Conservation (phyloP, 2,888 invertebrate genomes). For the Megamerina dolium region DNA sequence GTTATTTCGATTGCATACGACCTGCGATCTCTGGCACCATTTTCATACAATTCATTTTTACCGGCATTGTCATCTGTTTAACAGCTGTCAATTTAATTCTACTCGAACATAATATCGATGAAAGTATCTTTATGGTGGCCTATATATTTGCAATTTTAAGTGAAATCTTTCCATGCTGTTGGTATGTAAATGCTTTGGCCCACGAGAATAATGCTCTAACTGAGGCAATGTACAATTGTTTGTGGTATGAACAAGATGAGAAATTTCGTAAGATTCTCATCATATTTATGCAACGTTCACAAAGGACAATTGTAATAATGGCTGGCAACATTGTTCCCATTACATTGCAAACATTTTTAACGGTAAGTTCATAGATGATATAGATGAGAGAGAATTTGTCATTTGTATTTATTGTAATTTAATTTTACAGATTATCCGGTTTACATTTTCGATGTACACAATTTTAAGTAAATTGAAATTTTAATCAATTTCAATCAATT, state of each 20-base stretch:
- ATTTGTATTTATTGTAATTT: background rate
- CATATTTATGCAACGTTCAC: constrained; percentile 32
- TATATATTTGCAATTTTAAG: constrained; percentile 20
- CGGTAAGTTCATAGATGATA: constrained; percentile 16
- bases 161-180: constrained; percentile 27
- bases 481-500: no score
- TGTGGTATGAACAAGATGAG: constrained; percentile 27
- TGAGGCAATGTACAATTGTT: constrained; percentile 27
- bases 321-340: constrained; percentile 29
- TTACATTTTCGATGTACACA: constrained; percentile 4
- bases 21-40: constrained; percentile 23
- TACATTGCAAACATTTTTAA: constrained; percentile 26
- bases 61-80: constrained; percentile 23
- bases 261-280: constrained; percentile 27
- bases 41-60: constrained; percentile 24
- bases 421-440: background rate
- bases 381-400: background rate
- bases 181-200: constrained; percentile 25
- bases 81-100: constrained; percentile 22
- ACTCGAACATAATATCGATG: constrained; percentile 12
- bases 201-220: constrained; percentile 22
- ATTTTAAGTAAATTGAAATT: background rate
- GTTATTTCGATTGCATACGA: constrained; percentile 23
- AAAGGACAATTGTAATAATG: constrained; percentile 20
- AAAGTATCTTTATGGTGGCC: constrained; percentile 12